Conservation (phyloP, 2,113 vertebrate species). For the Sapajus apella region DNA sequence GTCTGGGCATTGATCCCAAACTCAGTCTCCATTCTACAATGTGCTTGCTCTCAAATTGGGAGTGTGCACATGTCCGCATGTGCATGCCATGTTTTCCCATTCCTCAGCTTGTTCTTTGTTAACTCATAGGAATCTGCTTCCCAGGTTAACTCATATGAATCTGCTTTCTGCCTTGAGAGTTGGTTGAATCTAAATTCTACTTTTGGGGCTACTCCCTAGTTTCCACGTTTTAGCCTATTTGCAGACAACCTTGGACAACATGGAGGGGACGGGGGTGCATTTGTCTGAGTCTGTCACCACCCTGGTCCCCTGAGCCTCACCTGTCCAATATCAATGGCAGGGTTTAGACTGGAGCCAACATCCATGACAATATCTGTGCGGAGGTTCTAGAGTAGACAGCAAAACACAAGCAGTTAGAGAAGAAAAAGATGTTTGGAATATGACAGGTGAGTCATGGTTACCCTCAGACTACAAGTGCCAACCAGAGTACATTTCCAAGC, state of each 20-base stretch:
- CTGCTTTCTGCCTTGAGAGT: background rate
- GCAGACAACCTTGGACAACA: background rate
- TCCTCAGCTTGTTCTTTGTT: background rate
- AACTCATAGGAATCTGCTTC: background rate
- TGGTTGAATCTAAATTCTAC: background rate
- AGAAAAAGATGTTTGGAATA: background rate
- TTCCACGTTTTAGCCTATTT: background rate
- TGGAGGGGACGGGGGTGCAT: background rate
- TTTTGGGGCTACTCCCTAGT: background rate
- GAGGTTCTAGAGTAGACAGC: constrained; percentile 86
- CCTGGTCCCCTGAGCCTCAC: constrained; percentile 76
- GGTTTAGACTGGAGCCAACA: constrained; percentile 95
- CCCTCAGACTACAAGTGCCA: background rate
- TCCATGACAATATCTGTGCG: constrained; percentile 97
- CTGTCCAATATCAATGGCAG: constrained; percentile 97
- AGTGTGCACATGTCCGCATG: rapidly evolving
- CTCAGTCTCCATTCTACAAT: background rate
- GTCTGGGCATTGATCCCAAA: background rate
- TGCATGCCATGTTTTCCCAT: too few relatives aligned
- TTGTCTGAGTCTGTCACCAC: background rate
- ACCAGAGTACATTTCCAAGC: background rate
- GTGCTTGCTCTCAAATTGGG: background rate
- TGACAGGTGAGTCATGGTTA: background rate
- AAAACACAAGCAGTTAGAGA: background rate
- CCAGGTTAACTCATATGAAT: background rate